Conservation (phyloP, 2,113 vertebrate genomes). For the Probosciger aterrimus region DNA sequence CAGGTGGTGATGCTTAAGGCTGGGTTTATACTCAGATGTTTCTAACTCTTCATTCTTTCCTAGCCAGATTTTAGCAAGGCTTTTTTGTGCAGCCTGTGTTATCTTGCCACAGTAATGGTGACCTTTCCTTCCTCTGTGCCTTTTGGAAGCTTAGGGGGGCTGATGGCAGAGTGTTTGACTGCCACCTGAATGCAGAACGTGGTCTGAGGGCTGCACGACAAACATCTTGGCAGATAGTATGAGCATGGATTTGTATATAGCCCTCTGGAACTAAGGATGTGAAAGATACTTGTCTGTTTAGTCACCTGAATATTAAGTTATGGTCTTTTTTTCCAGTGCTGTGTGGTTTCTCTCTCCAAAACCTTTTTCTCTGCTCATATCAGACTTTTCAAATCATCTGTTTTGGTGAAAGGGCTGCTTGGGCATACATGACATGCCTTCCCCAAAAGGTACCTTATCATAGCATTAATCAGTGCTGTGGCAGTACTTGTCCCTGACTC, state of each 20-base stretch:
- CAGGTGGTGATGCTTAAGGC: not conserved
- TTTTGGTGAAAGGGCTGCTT: not conserved
- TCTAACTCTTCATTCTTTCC: not conserved
- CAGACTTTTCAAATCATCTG: not conserved
- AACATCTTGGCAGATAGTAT: not conserved
- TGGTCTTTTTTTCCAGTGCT: not conserved
- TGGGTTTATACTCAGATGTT: not conserved
- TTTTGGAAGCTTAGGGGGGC: not conserved
- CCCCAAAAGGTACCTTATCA: accelerated
- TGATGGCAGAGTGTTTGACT: not conserved
- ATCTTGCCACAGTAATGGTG: not conserved
- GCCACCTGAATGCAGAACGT: not conserved
- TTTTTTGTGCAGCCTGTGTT: not conserved
- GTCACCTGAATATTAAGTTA: not conserved
- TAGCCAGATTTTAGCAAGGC: not conserved
- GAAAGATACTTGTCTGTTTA: not conserved
- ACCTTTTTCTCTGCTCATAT: not conserved
- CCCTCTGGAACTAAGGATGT: not conserved
- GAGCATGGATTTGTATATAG: not conserved
- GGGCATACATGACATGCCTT: accelerated
- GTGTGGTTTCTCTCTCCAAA: not conserved
- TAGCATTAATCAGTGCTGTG: not conserved
- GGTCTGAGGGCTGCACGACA: not conserved
- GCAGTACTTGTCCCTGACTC: not conserved
- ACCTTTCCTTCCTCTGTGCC: not conserved